These are phyloP conservation scores for Plecturocebus donacophilus DNA, from an alignment of 2,113 vertebrate genomes.

Conservation along the genomic window DNA sequence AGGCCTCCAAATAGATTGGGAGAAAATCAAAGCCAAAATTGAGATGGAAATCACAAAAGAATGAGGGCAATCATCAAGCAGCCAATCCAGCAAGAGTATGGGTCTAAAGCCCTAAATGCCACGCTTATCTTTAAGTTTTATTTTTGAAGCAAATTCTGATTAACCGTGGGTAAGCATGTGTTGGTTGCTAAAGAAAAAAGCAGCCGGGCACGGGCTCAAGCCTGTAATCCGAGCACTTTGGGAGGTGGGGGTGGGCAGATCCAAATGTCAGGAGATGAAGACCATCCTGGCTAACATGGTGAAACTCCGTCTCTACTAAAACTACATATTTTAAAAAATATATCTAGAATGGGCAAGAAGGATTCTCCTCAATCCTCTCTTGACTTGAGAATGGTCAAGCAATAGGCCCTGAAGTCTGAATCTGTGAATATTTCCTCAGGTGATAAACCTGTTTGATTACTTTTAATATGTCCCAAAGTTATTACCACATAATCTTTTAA, in stretches of 20 bases:
- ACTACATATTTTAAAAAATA: neutral
- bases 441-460: no score
- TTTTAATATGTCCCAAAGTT: no score
- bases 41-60: conserved; percentile 96
- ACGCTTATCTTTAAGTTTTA: neutral
- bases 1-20: conserved; percentile 94
- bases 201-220: neutral
- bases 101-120: conserved; percentile 78
- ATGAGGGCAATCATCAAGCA: conserved; percentile 86
- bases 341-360: neutral
- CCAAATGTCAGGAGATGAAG: no score
- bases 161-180: conserved; percentile 39
- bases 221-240: no score
- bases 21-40: conserved; percentile 97
- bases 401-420: neutral
- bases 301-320: no score
- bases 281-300: no score
- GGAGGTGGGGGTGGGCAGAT: no score
- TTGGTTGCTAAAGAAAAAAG: conserved; percentile 20
- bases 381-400: conserved; percentile 26
- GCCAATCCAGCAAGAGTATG: conserved; percentile 79
- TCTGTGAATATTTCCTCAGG: no score
- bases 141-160: conserved; percentile 13
- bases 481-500: no score
- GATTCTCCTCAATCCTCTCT: conserved; percentile 36